Conservation (phyloP, 2,113 vertebrate species). For the Cettia cetti region DNA sequence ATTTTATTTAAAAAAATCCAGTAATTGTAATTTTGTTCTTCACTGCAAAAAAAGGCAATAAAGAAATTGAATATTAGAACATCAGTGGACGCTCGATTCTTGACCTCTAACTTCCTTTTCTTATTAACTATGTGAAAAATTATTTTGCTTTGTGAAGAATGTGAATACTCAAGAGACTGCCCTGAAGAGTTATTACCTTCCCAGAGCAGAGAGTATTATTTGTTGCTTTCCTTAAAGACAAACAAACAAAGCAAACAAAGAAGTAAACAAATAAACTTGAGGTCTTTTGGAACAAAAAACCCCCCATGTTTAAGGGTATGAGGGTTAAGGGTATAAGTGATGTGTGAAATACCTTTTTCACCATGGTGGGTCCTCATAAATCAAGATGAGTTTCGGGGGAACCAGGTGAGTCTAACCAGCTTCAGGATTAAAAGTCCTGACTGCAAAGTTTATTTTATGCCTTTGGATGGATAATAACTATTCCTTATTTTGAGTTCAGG, state of each 20-base stretch:
- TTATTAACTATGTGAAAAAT: neutral
- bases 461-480: neutral
- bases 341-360: neutral
- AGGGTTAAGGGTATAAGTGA: too few relatives aligned
- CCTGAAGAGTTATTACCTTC: neutral
- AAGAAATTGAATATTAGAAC: neutral
- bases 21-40: neutral
- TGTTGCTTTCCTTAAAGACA: neutral
- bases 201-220: neutral
- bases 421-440: neutral
- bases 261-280: neutral
- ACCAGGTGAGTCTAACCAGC: fast-evolving
- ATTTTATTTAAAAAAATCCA: neutral
- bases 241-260: neutral
- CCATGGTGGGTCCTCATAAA: neutral
- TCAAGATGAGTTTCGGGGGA: neutral
- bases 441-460: neutral
- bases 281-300: neutral
- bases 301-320: fast-evolving
- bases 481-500: neutral
- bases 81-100: neutral
- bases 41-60: neutral
- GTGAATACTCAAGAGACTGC: neutral
- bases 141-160: neutral
- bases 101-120: neutral